Evolutionary conservation across 2,888 invertebrate genomes (phyloP), one percentile per base, ranked within the genome.

Genomic region (Ischnus inquisitorius): DNA sequence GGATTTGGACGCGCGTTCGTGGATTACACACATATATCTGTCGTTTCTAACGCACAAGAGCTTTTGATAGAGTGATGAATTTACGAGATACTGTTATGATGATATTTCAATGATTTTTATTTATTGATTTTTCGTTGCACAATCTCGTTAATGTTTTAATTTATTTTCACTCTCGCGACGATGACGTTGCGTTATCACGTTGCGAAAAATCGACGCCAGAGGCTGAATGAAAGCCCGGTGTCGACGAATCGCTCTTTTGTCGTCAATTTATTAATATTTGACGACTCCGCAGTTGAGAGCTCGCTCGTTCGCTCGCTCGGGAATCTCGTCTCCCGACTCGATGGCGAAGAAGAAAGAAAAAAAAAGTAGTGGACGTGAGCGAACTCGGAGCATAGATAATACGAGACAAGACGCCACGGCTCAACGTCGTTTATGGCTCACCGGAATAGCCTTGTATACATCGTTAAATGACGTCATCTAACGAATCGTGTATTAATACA

Each of bases 401-500:
- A 80, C 67, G 75, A 64, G 65, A 76, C 65, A 72, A 69, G 82
- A 83, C 82, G 72, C 65, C 79, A 46, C 76, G 72, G 60, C 78
- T 76, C 83, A 82, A 43, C 74, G 81, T 75, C 82, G 65, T 79
- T 83, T 82, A 83, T 83, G 79, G 77, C 81, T 85, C 72, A 85
- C 87, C 67, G 75, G 89, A 90, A 90, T 90, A 87, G 88, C 80
- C 78, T 69, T 74, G 84, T 85, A 84, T 85, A 87, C 85, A 79
- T 81, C 89, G 85, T 89, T 85, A 89, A 88, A 64, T 90, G 90
- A 91, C 91, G 90, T 90, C 90, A 90, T 88, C 88, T 90, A 91
- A 90, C 87, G 89, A 90, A 89, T 86, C 85, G 86, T 76, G 86
- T 88, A 91, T 91, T 90, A 89, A 90, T 87, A 86, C 75, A 86